A percentile compares a stretch with the other conserved stretches of the same genome.
These are phyloP conservation scores for Frankliniella fusca DNA, from an alignment of 2,888 invertebrate genomes.

Conservation along the genomic window DNA sequence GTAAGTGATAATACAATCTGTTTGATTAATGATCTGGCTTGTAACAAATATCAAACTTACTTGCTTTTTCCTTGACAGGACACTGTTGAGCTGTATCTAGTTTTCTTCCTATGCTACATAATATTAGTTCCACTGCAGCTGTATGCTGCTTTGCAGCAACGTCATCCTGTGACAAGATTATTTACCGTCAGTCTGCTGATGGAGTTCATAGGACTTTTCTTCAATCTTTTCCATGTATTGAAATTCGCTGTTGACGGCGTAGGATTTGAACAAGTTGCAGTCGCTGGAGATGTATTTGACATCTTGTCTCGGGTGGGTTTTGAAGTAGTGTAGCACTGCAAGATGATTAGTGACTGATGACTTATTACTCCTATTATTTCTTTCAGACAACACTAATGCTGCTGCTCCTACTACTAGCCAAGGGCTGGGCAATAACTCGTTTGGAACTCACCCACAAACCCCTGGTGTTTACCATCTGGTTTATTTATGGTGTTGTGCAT, in stretches of 20 bases:
- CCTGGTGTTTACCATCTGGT: slow-evolving; percentile 78
- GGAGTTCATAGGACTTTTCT: slow-evolving; percentile 78
- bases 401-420: slow-evolving; percentile 82
- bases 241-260: slow-evolving; percentile 88
- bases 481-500: slow-evolving; percentile 85
- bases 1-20: slow-evolving; percentile 37
- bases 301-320: slow-evolving; percentile 77
- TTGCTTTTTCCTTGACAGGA: slow-evolving; percentile 55
- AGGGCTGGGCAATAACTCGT: slow-evolving; percentile 94
- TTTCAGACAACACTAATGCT: slow-evolving; percentile 89
- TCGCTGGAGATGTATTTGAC: slow-evolving; percentile 88
- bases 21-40: not conserved
- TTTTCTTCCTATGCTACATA: slow-evolving; percentile 82
- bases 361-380: not conserved
- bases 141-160: slow-evolving; percentile 83
- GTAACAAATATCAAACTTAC: not conserved
- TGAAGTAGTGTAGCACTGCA: slow-evolving; percentile 27
- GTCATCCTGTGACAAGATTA: slow-evolving; percentile 84
- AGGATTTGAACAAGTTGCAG: slow-evolving; percentile 75
- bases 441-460: slow-evolving; percentile 84
- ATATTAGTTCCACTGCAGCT: slow-evolving; percentile 84
- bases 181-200: slow-evolving; percentile 82
- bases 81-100: slow-evolving; percentile 81
- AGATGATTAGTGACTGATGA: not conserved
- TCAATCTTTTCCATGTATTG: slow-evolving; percentile 83